phyloP scores from a whole-genome alignment of 2,113 vertebrate species.

The Ranitomeya variabilis region DNA sequence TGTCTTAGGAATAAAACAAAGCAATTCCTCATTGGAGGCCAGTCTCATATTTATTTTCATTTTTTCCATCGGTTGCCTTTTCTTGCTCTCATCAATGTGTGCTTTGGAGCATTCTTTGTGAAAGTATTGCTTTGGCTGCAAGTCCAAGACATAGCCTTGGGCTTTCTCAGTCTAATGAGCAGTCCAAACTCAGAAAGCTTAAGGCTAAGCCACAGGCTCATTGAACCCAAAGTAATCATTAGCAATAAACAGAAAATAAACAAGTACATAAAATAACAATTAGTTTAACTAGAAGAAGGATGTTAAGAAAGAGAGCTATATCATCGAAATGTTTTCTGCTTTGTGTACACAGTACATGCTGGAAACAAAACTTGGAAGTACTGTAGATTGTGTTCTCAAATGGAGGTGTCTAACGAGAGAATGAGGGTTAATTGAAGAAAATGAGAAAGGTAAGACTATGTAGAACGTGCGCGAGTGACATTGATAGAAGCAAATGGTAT shows the following conservation, averaged over 20 bases:
- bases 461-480: no score
- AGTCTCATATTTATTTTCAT: not conserved
- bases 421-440: not conserved
- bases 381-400: not conserved
- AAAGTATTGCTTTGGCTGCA: constrained; percentile 36
- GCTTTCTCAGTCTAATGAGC: constrained; percentile 50
- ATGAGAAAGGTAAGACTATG: not conserved
- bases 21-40: constrained; percentile 19
- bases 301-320: not conserved
- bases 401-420: not conserved
- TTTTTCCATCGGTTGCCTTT: not conserved
- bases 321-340: not conserved
- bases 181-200: constrained; percentile 22
- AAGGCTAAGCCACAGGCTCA: constrained; percentile 48
- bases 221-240: constrained; percentile 25
- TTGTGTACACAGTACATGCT: not conserved
- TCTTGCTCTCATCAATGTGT: constrained; percentile 8
- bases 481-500: no score
- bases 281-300: not conserved
- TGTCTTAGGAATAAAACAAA: constrained; percentile 28
- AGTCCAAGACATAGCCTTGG: constrained; percentile 50
- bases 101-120: constrained; percentile 25
- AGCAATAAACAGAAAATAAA: constrained; percentile 19
- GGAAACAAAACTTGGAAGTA: not conserved
- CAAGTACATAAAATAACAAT: constrained; percentile 1